Evolutionary conservation across 1,140 invertebrate genomes (phyloP).

Genomic region (Euura lappo): DNA sequence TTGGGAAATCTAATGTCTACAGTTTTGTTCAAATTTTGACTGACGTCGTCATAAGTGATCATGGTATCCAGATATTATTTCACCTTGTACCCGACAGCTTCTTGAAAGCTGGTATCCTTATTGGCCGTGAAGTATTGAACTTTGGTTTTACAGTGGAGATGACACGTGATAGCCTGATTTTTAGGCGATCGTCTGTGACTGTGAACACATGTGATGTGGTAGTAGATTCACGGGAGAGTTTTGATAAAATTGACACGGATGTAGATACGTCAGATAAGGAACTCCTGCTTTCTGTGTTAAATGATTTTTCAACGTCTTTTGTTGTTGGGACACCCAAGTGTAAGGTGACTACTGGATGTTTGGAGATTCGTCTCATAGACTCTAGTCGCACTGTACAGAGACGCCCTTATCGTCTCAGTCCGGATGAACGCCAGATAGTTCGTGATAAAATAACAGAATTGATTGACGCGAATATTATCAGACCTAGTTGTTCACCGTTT

Average conservation of each 20-base stretch:
- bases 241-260: constrained; percentile 8
- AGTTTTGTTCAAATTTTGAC: constrained; percentile 19
- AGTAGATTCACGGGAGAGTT: not conserved
- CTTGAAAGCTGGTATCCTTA: constrained; percentile 10
- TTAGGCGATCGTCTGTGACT: not conserved
- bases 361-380: constrained; percentile 23
- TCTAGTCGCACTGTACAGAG: constrained; percentile 18
- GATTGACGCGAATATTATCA: constrained; percentile 25
- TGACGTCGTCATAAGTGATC: constrained; percentile 6
- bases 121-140: constrained; percentile 22
- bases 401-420: constrained; percentile 20
- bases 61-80: constrained; percentile 9
- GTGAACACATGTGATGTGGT: constrained; percentile 8
- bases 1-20: constrained; percentile 4
- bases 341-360: constrained; percentile 16
- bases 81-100: constrained; percentile 12
- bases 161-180: constrained; percentile 12
- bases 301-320: constrained; percentile 11
- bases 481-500: constrained; percentile 39
- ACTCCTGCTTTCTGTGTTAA: not conserved
- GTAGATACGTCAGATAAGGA: constrained; percentile 2
- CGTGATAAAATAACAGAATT: constrained; percentile 16
- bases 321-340: not conserved
- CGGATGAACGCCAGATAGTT: constrained; percentile 21
- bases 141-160: constrained; percentile 16